phyloP scores from a whole-genome alignment of 1,140 invertebrate genomes.

The Drosophila pseudoobscura region DNA sequence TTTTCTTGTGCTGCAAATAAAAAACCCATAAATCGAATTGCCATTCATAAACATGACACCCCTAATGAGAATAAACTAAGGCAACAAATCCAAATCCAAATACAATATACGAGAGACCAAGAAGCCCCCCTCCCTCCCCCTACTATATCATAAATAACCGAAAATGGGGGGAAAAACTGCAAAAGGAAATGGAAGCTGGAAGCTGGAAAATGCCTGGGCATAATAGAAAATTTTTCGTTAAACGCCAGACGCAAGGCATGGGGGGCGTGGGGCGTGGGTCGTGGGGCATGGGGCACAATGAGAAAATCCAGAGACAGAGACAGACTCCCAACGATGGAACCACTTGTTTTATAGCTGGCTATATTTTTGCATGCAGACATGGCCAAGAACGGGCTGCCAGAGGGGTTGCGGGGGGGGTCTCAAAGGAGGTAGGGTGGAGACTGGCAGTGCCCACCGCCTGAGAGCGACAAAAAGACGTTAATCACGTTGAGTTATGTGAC shows the following conservation, averaged over 20 bases:
- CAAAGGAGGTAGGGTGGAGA: background rate
- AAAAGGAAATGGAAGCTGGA: background rate
- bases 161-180: background rate
- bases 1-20: background rate
- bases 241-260: conserved; percentile 19
- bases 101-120: background rate
- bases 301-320: conserved; percentile 26
- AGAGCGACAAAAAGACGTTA: conserved; percentile 74
- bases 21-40: background rate
- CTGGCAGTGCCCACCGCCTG: conserved; percentile 3
- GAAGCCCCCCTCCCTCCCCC: no score
- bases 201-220: conserved; percentile 15
- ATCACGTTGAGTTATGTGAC: conserved; percentile 80
- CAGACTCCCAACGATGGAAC: conserved; percentile 31
- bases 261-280: background rate
- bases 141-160: conserved; percentile 9
- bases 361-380: conserved; percentile 67
- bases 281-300: conserved; percentile 6
- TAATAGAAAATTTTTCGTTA: conserved; percentile 28
- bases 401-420: no score
- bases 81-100: conserved; percentile 3
- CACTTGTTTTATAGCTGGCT: conserved; percentile 72
- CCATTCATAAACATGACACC: background rate
- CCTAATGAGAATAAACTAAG: background rate
- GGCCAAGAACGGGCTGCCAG: background rate